These are phyloP conservation scores for Caenorhabditis tropicalis DNA, from an alignment of 1,140 invertebrate species.

Conservation along the genomic window DNA sequence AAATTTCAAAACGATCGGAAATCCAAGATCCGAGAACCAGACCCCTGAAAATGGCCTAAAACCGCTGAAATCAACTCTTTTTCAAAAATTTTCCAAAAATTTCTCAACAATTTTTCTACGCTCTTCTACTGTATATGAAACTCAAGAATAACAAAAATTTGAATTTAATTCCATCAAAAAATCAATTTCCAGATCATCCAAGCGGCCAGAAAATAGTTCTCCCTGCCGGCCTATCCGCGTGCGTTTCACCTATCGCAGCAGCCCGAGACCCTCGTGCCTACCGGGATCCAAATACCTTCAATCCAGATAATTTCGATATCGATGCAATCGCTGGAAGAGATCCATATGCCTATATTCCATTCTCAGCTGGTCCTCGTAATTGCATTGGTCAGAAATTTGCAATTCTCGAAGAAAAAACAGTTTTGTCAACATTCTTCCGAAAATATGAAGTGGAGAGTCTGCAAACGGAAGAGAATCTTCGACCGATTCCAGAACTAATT, in stretches of 20 bases:
- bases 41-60: too few species aligned
- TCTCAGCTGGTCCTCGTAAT: constrained; percentile 72
- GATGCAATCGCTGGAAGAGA: constrained; percentile 77
- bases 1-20: too few species aligned
- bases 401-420: constrained; percentile 83
- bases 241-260: constrained; percentile 77
- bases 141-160: too few species aligned
- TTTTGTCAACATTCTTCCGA: constrained; percentile 83
- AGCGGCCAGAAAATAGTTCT: constrained; percentile 65
- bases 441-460: constrained; percentile 75
- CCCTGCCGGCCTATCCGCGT: constrained; percentile 78
- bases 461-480: constrained; percentile 43
- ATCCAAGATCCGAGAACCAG: too few species aligned
- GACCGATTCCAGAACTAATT: constrained; percentile 55
- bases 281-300: constrained; percentile 83
- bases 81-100: too few species aligned
- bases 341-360: constrained; percentile 72
- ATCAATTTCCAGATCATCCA: neutral
- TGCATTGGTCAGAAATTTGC: constrained; percentile 80
- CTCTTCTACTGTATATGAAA: too few species aligned
- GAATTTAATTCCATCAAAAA: too few species aligned
- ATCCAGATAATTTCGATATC: constrained; percentile 88
- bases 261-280: constrained; percentile 82
- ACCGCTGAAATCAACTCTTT: too few species aligned
- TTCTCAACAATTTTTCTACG: too few species aligned